These are phyloP conservation scores for Daboia siamensis DNA, from an alignment of 2,113 vertebrate species.

Conservation along the genomic window DNA sequence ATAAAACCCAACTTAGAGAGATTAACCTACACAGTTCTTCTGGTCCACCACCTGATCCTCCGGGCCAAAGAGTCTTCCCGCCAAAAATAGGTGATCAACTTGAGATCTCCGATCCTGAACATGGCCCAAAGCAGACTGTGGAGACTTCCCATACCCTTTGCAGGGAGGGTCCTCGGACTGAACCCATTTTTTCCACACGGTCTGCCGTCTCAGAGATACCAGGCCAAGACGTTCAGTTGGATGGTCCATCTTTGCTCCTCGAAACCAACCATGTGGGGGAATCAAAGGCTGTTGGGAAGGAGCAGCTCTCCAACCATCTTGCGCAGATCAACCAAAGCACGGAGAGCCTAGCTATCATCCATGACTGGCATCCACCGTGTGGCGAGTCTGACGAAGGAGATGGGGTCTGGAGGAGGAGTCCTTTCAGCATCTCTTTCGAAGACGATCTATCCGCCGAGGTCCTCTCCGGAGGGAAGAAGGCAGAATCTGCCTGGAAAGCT, in stretches of 20 bases:
- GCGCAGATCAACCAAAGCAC: background rate
- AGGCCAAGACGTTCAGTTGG: slow-evolving; percentile 17
- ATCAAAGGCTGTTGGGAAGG: background rate
- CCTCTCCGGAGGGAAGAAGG: background rate
- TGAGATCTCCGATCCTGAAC: background rate
- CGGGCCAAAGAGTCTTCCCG: slow-evolving; percentile 10
- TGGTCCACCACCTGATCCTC: slow-evolving; percentile 7
- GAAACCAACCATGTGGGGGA: background rate
- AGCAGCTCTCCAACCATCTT: background rate
- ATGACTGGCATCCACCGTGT: background rate
- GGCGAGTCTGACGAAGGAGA: background rate
- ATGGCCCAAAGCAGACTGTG: background rate
- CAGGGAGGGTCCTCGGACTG: background rate
- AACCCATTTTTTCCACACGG: slow-evolving; percentile 12
- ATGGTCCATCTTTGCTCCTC: slow-evolving; percentile 44
- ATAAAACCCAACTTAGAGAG: slow-evolving; percentile 18
- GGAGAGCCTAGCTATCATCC: background rate
- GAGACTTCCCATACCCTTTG: background rate
- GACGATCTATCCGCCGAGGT: background rate
- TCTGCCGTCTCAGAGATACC: background rate
- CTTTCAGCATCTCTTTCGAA: background rate
- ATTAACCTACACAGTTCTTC: background rate
- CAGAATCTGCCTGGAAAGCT: background rate
- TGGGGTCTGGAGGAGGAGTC: background rate
- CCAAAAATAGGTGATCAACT: background rate